Conservation (phyloP, 2,113 vertebrate species). For the Crypturellus undulatus region DNA sequence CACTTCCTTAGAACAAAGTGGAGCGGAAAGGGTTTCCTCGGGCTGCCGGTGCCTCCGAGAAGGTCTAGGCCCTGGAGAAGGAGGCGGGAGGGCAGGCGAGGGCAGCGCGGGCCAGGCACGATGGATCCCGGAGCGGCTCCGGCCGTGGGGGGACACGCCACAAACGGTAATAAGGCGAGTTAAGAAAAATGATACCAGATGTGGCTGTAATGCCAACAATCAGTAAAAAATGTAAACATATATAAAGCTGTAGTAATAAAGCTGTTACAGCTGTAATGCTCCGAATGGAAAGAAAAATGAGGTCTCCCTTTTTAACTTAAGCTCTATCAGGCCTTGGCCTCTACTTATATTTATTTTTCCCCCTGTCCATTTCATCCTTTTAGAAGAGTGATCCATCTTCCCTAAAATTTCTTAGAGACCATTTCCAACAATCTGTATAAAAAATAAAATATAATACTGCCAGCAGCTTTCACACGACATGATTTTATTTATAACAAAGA, state of each 20-base stretch:
- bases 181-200: constrained; percentile 77
- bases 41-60: constrained; percentile 32
- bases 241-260: constrained; percentile 62
- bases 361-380: constrained; percentile 60
- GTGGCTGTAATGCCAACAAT: constrained; percentile 70
- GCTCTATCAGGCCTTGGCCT: constrained; percentile 49
- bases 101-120: constrained; percentile 33
- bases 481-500: constrained; percentile 55
- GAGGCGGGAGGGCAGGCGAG: neutral
- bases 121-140: constrained; percentile 65
- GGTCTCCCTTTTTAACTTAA: constrained; percentile 45
- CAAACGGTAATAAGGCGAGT: constrained; percentile 73
- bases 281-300: constrained; percentile 48
- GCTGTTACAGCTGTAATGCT: constrained; percentile 69
- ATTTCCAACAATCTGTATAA: constrained; percentile 52
- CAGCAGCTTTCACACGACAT: constrained; percentile 33
- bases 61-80: constrained; percentile 2
- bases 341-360: constrained; percentile 59
- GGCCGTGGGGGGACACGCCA: constrained; percentile 53
- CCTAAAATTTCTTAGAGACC: constrained; percentile 51
- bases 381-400: constrained; percentile 71
- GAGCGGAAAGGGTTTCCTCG: neutral
- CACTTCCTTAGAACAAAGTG: neutral
- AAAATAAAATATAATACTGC: constrained; percentile 41
- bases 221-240: constrained; percentile 73